Evolutionary conservation across 23 tunicate species (phyloP), one percentile per base, ranked within the genome.

Genomic region (Halocynthia aurantium): DNA sequence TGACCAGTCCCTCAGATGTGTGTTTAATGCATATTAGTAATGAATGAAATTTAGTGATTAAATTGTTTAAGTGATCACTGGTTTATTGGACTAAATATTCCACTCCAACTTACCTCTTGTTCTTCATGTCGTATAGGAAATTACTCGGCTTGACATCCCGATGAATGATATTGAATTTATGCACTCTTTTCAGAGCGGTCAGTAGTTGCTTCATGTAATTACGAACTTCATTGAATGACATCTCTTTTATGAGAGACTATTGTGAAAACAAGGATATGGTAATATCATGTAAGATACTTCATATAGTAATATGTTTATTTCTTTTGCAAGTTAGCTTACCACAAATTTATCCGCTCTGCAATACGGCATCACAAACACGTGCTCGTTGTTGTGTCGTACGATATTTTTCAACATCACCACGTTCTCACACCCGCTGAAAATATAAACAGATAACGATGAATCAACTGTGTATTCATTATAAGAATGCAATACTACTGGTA

Each of bases 61-160:
- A 31, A 31, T 31, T 31, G 2, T 2, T 2, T 1, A 31, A 31
- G 44, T 31, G 44, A 2, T 31, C 44, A 31, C 44, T 31, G 44
- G 44, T 31, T 31, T 31, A 31, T 1, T 31, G 44, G 44, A 31
- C 44, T 31, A 31, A 31, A 31, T 31, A 31, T 31, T 31, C 44
- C 44, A 31, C 44, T 31, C 31, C 0, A 6, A 54, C 88, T 81
- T 73, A 92, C 98, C 73, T 54, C 70, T 73, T 80, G 6, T 91
- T 75, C 74, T 92, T 78, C 53, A 73, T 11, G 57, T 92, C 81
- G 62, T 83, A 92, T 7, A 92, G 75, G 56, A 92, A 92, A 72
- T 92, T 92, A 77, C 83, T 86, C 8, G 98, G 98, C 71, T 92
- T 92, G 21, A 92, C 92, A 80, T 92, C 98, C 10, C 98, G 81